phyloP scores from a whole-genome alignment of 2,113 vertebrate species.

The Ardeotis arabs region DNA sequence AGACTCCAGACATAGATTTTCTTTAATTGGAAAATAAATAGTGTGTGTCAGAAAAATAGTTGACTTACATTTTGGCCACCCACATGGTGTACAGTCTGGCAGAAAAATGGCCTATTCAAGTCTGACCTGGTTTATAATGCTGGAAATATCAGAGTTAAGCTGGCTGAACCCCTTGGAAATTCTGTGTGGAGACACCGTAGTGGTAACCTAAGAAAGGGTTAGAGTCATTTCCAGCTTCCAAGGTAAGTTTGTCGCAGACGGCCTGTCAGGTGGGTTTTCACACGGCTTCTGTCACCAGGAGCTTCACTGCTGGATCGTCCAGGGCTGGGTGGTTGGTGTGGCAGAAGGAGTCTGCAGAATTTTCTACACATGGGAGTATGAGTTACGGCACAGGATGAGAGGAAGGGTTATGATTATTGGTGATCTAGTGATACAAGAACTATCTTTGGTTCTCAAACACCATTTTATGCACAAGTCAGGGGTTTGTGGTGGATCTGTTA shows the following conservation, averaged over 20 bases:
- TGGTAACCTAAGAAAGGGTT: neutral
- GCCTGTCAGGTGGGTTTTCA: neutral
- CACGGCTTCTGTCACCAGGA: neutral
- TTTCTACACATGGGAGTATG: neutral
- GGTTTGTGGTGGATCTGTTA: neutral
- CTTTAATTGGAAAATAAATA: slow-evolving; percentile 64
- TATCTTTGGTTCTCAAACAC: neutral
- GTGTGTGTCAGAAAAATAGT: slow-evolving; percentile 43
- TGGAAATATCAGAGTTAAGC: neutral
- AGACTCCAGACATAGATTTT: slow-evolving; percentile 30
- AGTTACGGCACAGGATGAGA: neutral
- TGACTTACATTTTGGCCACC: slow-evolving; percentile 41
- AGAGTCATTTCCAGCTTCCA: neutral
- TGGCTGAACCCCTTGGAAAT: neutral
- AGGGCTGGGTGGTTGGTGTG: neutral
- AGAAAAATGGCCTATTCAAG: slow-evolving; percentile 1
- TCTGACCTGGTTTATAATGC: neutral
- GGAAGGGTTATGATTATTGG: neutral
- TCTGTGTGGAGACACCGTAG: neutral
- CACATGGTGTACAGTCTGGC: slow-evolving; percentile 20
- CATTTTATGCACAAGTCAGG: neutral
- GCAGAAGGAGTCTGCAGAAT: neutral
- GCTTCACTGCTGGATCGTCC: rapidly evolving
- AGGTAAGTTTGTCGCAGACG: neutral
- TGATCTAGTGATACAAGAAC: neutral